These are phyloP conservation scores for Neodontobutis hainanensis DNA, from an alignment of 2,113 vertebrate species.

Conservation along the genomic window DNA sequence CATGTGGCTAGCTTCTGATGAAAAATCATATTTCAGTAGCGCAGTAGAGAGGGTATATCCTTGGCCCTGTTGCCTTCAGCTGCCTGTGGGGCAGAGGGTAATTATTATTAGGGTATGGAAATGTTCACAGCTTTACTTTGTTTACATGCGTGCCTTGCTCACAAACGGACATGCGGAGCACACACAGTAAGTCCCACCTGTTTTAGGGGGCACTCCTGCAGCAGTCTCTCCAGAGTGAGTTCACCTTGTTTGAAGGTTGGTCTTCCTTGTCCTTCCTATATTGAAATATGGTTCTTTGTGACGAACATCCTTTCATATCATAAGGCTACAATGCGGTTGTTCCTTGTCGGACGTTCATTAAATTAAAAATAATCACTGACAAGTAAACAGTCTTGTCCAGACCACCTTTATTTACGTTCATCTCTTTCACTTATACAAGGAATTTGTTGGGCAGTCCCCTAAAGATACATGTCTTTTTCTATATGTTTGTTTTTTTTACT, in stretches of 20 bases:
- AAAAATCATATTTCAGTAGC: conserved; percentile 43
- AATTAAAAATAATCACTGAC: conserved; percentile 39
- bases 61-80: conserved; percentile 61
- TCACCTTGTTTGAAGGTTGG: conserved; percentile 29
- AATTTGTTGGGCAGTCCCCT: too few species aligned
- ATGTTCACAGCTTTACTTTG: conserved; percentile 58
- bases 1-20: conserved; percentile 64
- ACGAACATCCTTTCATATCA: conserved; percentile 31
- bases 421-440: too few species aligned
- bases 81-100: conserved; percentile 63
- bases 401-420: too few species aligned
- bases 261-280: conserved; percentile 21
- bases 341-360: conserved; percentile 24
- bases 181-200: conserved; percentile 44
- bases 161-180: conserved; percentile 18
- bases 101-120: conserved; percentile 69
- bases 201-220: conserved; percentile 33
- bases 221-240: conserved; percentile 22
- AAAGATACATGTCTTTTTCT: too few species aligned
- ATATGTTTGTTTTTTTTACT: too few species aligned
- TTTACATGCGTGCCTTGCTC: conserved; percentile 19
- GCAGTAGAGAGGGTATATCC: conserved; percentile 42
- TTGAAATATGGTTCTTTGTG: conserved; percentile 28
- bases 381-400: not conserved
- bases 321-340: conserved; percentile 46